Percentiles rank a stretch among this genome's conserved stretches.
phyloP scores from a whole-genome alignment of 2,797 vertebrate genomes.

The Scyliorhinus canicula region DNA sequence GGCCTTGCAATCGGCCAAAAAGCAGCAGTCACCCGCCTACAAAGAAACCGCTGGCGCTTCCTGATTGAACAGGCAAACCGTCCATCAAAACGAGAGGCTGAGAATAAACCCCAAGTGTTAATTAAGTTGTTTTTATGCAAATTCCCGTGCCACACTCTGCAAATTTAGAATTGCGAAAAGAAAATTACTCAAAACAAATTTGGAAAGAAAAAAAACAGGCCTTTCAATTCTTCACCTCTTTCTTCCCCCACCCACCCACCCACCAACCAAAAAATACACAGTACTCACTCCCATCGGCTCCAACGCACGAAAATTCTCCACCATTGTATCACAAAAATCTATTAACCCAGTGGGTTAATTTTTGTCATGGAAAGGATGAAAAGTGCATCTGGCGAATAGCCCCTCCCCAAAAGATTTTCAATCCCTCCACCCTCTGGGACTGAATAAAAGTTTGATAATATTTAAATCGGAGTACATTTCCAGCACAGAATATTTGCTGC shows the following conservation, averaged over 20 bases:
- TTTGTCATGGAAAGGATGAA: background rate
- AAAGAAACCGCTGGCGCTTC: background rate
- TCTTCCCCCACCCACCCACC: background rate
- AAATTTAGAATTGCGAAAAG: background rate
- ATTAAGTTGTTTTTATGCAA: slow-evolving; percentile 37
- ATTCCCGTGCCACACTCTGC: background rate
- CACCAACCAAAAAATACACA: background rate
- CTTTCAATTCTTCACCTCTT: background rate
- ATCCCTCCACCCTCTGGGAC: background rate
- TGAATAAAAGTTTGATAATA: background rate
- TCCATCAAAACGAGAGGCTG: background rate
- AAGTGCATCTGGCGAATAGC: background rate
- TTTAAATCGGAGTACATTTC: background rate
- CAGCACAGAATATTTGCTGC: background rate
- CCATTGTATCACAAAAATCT: slow-evolving; percentile 25
- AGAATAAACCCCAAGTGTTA: slow-evolving; percentile 34
- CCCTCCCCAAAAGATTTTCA: background rate
- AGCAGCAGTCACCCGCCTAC: background rate
- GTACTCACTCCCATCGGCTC: background rate
- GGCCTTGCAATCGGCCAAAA: background rate
- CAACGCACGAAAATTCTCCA: background rate
- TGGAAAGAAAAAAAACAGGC: background rate
- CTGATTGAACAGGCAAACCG: background rate
- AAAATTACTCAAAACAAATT: background rate
- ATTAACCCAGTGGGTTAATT: background rate